Base-by-base conservation (phyloP, 2,797 vertebrate species). In the Tokudaia tokunoshimensis region DNA sequence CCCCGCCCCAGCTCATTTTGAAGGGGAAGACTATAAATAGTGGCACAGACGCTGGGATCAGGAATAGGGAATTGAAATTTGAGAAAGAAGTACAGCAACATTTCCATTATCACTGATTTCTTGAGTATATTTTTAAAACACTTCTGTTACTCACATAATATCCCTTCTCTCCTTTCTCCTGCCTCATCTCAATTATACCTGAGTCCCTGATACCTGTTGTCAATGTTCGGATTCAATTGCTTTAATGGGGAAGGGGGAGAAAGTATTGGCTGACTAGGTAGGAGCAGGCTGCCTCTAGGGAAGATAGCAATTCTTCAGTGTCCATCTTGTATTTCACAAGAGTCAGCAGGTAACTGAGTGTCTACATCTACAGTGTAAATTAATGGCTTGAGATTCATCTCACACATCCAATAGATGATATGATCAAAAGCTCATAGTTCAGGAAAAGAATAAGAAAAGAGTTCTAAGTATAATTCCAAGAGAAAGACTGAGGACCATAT, bases 21-120 rank as follows among this genome's bases (percentile, higher is more conserved):
- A 96, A 97, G 87, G 95, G 91, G 95, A 95, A 96, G 59, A 94
- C 96, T 98, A 98, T 98, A 98, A 98, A 98, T 98, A 98, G 97
- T 88, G 83, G 79, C 78, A 2, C 19, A 97, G 96, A 98, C 83
- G 87, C 97, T 94, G 82, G 97, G 97, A 98, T 97, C 96, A 95
- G 94, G 97, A 95, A 97, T 97, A 96, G 95, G 70, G 96, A 95
- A 96, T 92, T 98, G 98, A 97, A 97, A 97, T 94, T 97, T 70
- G 44, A 98, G 97, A 98, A 80, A 96, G 31, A 29, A 96, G 97
- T 97, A 97, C 96, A 97, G 98, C 93, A 96, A 98, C 90, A 98
- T 98, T 98, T 97, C 93, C 94, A 96, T 97, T 98, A 97, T 95
- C 98, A 94, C 96, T 97, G 95, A 94, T 74, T 91, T 94, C 94